Conservation (phyloP, 2,888 invertebrate species). For the Macrophya annulata region DNA sequence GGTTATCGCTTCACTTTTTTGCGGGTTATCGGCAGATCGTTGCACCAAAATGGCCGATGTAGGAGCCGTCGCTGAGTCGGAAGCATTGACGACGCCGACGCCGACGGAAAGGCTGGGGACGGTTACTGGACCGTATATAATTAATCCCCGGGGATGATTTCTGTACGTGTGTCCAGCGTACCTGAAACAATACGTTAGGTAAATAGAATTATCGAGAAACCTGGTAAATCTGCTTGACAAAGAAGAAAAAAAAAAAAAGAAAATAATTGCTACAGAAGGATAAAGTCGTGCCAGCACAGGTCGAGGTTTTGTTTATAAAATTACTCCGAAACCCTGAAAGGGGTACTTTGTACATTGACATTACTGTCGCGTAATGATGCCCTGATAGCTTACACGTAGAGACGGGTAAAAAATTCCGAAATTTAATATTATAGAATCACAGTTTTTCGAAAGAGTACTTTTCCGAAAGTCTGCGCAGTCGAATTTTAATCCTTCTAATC, state of each 20-base stretch:
- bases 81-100: constrained; percentile 60
- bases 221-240: constrained; percentile 2
- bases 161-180: constrained; percentile 73
- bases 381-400: background rate
- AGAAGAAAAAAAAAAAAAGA: background rate
- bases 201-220: constrained; percentile 26
- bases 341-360: background rate
- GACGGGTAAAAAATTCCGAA: too few species aligned
- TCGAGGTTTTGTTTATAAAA: background rate
- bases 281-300: background rate
- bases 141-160: constrained; percentile 74
- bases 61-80: constrained; percentile 61
- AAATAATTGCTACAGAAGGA: background rate
- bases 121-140: constrained; percentile 75
- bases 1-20: constrained; percentile 48
- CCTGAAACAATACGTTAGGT: constrained; percentile 63
- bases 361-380: constrained; percentile 3
- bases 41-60: constrained; percentile 60
- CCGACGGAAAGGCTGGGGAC: constrained; percentile 63
- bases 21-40: constrained; percentile 26
- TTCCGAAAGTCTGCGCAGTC: too few species aligned
- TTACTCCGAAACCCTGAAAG: background rate
- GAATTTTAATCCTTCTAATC: too few species aligned
- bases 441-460: too few species aligned
- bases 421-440: too few species aligned